A percentile compares a stretch with the other conserved stretches of the same genome.
Conservation (phyloP, 2,113 vertebrate species). For the Octodon degus region DNA sequence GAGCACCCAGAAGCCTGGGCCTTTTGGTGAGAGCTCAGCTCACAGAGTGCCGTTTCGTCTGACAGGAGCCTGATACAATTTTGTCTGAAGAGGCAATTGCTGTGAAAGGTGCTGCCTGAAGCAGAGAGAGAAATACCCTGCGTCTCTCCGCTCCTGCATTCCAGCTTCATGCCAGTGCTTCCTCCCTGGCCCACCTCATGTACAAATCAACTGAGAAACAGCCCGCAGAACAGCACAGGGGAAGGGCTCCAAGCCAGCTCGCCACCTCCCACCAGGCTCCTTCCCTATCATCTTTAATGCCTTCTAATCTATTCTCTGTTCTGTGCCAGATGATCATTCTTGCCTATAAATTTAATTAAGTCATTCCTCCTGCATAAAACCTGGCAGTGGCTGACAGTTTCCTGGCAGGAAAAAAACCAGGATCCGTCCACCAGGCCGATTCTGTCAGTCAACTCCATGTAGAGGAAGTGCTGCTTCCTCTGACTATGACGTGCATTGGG, state of each 20-base stretch:
- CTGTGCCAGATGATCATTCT: conserved; percentile 20
- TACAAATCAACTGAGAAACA: background rate
- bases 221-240: background rate
- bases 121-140: background rate
- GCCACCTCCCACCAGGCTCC: background rate
- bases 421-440: background rate
- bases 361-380: conserved; percentile 25
- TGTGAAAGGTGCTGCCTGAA: background rate
- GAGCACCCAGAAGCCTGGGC: background rate
- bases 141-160: background rate
- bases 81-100: background rate
- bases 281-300: background rate
- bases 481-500: background rate
- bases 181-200: background rate
- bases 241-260: background rate
- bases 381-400: conserved; percentile 4
- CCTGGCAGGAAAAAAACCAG: conserved; percentile 35
- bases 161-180: background rate
- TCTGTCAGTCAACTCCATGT: background rate
- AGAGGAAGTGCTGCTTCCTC: background rate
- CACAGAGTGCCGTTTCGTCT: background rate
- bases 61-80: background rate
- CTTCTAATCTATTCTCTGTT: background rate
- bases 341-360: conserved; percentile 31
- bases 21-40: background rate